Evolutionary conservation across 2,888 invertebrate species (phyloP), one percentile per base, ranked within the genome.

Genomic region (Prosopocoilus inquinatus): DNA sequence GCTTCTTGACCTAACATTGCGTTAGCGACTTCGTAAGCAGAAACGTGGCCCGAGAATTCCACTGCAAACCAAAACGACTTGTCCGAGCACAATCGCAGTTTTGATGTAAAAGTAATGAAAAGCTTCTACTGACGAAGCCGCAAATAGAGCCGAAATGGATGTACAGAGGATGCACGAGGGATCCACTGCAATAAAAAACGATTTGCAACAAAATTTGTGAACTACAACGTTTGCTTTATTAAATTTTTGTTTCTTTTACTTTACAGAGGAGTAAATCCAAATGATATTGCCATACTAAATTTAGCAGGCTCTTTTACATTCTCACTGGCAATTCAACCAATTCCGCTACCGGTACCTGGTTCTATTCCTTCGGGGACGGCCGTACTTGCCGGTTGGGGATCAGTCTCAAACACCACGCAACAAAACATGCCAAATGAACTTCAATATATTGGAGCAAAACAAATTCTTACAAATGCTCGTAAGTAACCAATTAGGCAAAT

Each of bases 241-340:
- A 4, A 28, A 28, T 28, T 9, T 15, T 43, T 28, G 11, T n/a
- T 32, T 7, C 12, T 13, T 35, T 35, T 44, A 4, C 5, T 28
- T 47, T 47, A 28, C 16, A 56, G 58, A n/a, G 62, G 60, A 39
- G 60, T 62, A 9, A 72, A 68, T 11, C 75, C 77, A 13, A 78
- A 81, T 63, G 83, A 84, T 66, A 78, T 83, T 34, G 81, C 80
- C 36, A 62, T 84, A 3, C 62, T 83, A 9, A 73, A 72, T 49
- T 66, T 83, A 41, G 61, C 64, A 28, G 56, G 53, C 1, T 67
- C 74, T 1, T 67, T 80, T 44, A 58, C 35, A 0, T 66, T 73
- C 15, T 71, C 67, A 45, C 68, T 67, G 1, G 59, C 48, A 9
- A 75, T 80, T 0, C 65, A 72, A 33, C 60, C 77, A 0, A 72